These are phyloP conservation scores for Melieria crassipennis DNA, from an alignment of 2,888 invertebrate species.

Conservation along the genomic window DNA sequence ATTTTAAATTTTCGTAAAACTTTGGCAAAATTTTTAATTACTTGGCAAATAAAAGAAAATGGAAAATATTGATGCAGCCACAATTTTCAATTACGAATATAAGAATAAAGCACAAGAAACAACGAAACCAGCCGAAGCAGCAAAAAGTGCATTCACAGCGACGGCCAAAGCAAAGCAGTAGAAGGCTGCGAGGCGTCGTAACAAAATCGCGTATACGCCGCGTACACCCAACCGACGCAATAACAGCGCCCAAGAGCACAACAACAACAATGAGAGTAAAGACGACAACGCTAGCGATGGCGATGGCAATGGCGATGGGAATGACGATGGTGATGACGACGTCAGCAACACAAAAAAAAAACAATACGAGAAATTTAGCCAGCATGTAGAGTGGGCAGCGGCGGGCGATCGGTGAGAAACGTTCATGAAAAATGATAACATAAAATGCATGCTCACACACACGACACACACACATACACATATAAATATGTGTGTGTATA, in stretches of 20 bases:
- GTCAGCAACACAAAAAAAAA: too few relatives aligned
- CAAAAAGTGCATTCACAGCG: too few relatives aligned
- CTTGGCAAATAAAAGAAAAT: slow-evolving; percentile 59
- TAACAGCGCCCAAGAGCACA: slow-evolving; percentile 28
- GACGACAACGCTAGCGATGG: slow-evolving; percentile 48
- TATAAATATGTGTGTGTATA: background rate
- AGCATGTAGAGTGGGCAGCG: slow-evolving; percentile 7
- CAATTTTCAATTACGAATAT: slow-evolving; percentile 60
- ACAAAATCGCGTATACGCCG: slow-evolving; percentile 57
- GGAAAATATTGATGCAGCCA: slow-evolving; percentile 61
- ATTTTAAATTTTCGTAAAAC: slow-evolving; percentile 40
- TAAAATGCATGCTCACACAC: slow-evolving; percentile 40
- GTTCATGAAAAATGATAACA: slow-evolving; percentile 44
- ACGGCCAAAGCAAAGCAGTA: background rate
- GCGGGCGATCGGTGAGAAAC: background rate
- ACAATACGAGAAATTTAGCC: background rate
- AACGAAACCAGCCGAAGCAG: too few relatives aligned
- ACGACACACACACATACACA: slow-evolving; percentile 19
- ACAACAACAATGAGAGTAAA: slow-evolving; percentile 32
- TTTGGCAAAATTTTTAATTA: slow-evolving; percentile 58
- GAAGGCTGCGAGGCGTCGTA: background rate
- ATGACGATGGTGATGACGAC: too few relatives aligned
- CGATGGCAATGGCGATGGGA: slow-evolving; percentile 8
- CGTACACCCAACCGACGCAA: slow-evolving; percentile 41
- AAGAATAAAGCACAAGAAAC: too few relatives aligned